Evolutionary conservation across 2,797 vertebrate genomes (phyloP).

Genomic region (Vireo griseus): DNA sequence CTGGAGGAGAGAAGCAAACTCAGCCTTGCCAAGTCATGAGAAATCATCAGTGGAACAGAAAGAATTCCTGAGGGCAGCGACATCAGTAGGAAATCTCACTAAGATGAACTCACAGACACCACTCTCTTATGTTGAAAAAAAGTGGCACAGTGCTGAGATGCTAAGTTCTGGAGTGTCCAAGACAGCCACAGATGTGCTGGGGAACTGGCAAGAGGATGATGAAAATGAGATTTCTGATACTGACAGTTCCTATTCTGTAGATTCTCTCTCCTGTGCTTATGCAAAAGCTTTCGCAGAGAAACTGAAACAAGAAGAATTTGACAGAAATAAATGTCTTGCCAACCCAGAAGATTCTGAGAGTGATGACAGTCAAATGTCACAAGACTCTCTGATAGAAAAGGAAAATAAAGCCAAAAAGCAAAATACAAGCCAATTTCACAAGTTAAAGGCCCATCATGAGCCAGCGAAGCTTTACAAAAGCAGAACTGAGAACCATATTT

Average conservation of each 20-base stretch:
- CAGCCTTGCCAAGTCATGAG: slow-evolving; percentile 39
- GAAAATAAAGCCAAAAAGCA: slow-evolving; percentile 33
- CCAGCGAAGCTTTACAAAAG: slow-evolving; percentile 25
- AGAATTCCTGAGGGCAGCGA: slow-evolving; percentile 66
- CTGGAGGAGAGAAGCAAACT: slow-evolving; percentile 52
- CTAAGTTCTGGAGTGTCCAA: slow-evolving; percentile 62
- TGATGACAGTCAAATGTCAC: slow-evolving; percentile 89
- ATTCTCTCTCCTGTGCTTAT: slow-evolving; percentile 88
- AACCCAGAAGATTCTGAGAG: slow-evolving; percentile 82
- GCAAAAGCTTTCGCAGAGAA: slow-evolving; percentile 75
- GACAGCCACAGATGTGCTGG: slow-evolving; percentile 59
- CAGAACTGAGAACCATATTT: slow-evolving; percentile 37
- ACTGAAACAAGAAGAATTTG: slow-evolving; percentile 72
- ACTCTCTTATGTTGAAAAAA: slow-evolving; percentile 55
- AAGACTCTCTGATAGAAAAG: slow-evolving; percentile 84
- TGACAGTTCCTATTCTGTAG: slow-evolving; percentile 89
- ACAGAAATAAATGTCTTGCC: slow-evolving; percentile 33
- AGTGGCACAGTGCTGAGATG: slow-evolving; percentile 79
- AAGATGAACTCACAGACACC: slow-evolving; percentile 56
- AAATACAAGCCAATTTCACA: slow-evolving; percentile 35
- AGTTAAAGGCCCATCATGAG: neutral
- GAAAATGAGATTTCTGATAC: slow-evolving; percentile 82
- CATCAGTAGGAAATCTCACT: slow-evolving; percentile 82
- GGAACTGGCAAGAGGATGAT: slow-evolving; percentile 71
- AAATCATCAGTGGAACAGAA: slow-evolving; percentile 49